Percentiles rank a stretch among this genome's conserved stretches.
Conservation (phyloP, 1,140 invertebrate genomes). For the Liolophura sinensis region DNA sequence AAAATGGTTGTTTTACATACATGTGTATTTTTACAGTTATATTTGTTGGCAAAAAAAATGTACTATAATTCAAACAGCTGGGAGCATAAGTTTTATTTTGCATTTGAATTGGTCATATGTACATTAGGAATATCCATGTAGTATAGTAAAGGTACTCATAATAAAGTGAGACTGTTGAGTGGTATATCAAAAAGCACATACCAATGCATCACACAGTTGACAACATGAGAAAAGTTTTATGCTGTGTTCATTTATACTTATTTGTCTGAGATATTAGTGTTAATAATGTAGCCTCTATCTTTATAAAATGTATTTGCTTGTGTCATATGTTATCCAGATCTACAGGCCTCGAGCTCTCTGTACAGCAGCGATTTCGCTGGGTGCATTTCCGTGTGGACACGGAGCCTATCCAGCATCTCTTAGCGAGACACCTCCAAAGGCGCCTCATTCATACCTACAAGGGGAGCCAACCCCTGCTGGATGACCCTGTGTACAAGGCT, state of each 20-base stretch:
- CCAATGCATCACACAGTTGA: background rate
- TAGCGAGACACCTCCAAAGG: conserved; percentile 48
- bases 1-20: too few species aligned
- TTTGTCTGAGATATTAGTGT: conserved; percentile 5
- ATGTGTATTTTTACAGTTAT: too few species aligned
- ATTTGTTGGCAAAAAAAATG: too few species aligned
- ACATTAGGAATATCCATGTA: too few species aligned
- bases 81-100: too few species aligned
- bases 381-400: conserved; percentile 51
- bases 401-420: conserved; percentile 47
- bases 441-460: conserved; percentile 34
- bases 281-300: background rate
- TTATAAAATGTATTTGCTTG: conserved; percentile 2
- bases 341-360: conserved; percentile 45
- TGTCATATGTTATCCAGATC: conserved; percentile 34
- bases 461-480: conserved; percentile 38
- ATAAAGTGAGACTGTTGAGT: too few species aligned
- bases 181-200: too few species aligned
- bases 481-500: conserved; percentile 39
- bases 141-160: too few species aligned
- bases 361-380: conserved; percentile 56
- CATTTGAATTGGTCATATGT: too few species aligned
- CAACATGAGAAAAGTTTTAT: background rate
- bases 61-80: too few species aligned
- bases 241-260: background rate